Evolutionary conservation across 2,113 vertebrate genomes (phyloP), one percentile per base, ranked within the genome.

Genomic region (Numenius arquata): DNA sequence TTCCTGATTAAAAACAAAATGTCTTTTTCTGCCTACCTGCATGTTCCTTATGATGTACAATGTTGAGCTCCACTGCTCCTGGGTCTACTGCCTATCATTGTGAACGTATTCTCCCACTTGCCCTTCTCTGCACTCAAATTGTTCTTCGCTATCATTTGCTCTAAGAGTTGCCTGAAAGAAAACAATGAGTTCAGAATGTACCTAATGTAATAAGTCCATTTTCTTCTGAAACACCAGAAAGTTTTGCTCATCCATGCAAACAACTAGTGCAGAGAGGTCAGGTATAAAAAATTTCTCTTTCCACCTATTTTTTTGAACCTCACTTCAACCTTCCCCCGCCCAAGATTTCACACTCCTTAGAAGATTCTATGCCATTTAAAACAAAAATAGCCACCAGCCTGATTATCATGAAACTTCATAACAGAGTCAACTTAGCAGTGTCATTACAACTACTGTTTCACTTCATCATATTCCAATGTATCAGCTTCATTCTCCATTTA

Each of bases 401-500:
- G 71, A 88, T 85, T 53, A 90, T 80, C 65, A 71, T 32, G 66
- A 96, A 95, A 88, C 67, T 90, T 94, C 61, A 52, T 72, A 89
- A 94, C 72, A 90, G 85, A 81, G 71, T 87, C 95, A 95, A 87
- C 87, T 97, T 92, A 93, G 73, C 92, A 92, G 56, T 79, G 91
- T 96, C 92, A 97, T 96, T 90, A 91, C 72, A 97, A 95, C 96
- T 93, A 91, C 63, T 73, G 73, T 58, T 94, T 95, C 95, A 96
- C 82, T 96, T 97, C 81, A 96, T 89, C 94, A 73, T 89, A 93
- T 85, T 95, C 82, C 68, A 97, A 36, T 88, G 32, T 67, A 97
- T 87, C 93, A 90, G 90, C 62, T 95, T 95, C 94, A 96, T 95
- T 96, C 86, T 97, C 93, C 85, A 92, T 96, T 97, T 94, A 97